Evolutionary conservation across 2,113 vertebrate species (phyloP), one percentile per base, ranked within the genome.

Genomic region (Baryphthengus martii): DNA sequence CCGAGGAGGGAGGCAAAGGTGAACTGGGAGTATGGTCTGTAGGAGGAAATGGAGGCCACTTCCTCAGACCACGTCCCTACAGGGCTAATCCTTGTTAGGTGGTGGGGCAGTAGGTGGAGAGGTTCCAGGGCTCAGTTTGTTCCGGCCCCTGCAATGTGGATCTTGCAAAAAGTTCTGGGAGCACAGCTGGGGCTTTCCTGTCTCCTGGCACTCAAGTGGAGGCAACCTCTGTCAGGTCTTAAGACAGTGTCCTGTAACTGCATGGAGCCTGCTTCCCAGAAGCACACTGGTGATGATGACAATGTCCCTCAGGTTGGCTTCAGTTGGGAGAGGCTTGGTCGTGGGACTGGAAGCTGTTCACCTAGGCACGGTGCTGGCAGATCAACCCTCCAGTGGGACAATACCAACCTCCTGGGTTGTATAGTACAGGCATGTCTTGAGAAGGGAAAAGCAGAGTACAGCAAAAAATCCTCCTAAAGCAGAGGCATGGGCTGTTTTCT

Each of bases 41-140:
- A 19, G 44, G 42, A 31, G 40, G 50, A 20, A 31, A 31, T 7
- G 66, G 72, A 35, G 73, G 42, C 12, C 49, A 3, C 2, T 35
- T 35, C 40, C 33, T 37, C 47, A 24, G 24, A 2, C 25, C 3
- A 13, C 0, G 0, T 17, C 47, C 61, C 52, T 31, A 17, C 14
- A 11, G 52, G 21, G 35, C 35, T 7, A 10, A 21, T 6, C 25
- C 39, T 25, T 5, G 50, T n/a, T 15, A 17, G 31, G 39, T 17
- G 39, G 6, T 12, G 83, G 49, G 55, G 9, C 33, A 53, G 29
- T 7, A 28, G 37, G 39, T 16, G 61, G 24, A 35, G 67, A 37
- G 31, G 47, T 20, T 42, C 35, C 53, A 11, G 40, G 3, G 45
- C 39, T 44, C 50, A 4, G 31, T 23, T 8, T 23, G 59, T 13